These are phyloP conservation scores for Chymomyza costata DNA, from an alignment of 1,140 invertebrate species.

Conservation along the genomic window DNA sequence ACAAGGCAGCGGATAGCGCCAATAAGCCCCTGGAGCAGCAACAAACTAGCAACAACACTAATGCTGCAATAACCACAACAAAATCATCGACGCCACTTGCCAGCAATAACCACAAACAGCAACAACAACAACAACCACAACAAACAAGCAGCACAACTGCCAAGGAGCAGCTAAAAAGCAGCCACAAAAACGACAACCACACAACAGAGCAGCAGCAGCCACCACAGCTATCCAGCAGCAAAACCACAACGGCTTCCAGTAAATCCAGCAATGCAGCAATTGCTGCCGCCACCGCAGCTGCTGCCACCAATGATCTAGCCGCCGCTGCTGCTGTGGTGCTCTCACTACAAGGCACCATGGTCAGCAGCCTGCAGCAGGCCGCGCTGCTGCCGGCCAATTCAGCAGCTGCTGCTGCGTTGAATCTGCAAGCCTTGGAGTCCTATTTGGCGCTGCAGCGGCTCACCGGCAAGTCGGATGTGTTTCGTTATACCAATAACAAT, in stretches of 20 bases:
- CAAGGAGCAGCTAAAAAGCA: conserved; percentile 3
- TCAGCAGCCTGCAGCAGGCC: conserved; percentile 84
- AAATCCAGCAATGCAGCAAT: conserved; percentile 50
- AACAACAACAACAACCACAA: conserved; percentile 4
- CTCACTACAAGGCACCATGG: conserved; percentile 85
- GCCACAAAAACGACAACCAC: background rate
- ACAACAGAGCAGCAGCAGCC: too few species aligned
- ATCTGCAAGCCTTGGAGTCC: conserved; percentile 88
- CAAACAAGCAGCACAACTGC: conserved; percentile 8
- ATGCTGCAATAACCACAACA: background rate
- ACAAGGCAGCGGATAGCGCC: background rate
- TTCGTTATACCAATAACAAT: conserved; percentile 44
- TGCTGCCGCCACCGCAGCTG: conserved; percentile 52
- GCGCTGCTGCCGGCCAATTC: conserved; percentile 85
- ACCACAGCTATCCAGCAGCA: too few species aligned
- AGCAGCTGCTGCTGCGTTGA: conserved; percentile 85
- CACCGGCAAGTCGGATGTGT: conserved; percentile 75
- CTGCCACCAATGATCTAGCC: conserved; percentile 69
- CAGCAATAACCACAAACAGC: conserved; percentile 29
- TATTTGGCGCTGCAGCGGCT: conserved; percentile 87
- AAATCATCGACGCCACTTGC: conserved; percentile 2
- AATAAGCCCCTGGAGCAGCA: background rate
- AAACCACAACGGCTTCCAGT: background rate
- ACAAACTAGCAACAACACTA: background rate
- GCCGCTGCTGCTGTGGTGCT: conserved; percentile 79